Conservation (phyloP, 2,888 invertebrate genomes). For the Coleophora deauratella region DNA sequence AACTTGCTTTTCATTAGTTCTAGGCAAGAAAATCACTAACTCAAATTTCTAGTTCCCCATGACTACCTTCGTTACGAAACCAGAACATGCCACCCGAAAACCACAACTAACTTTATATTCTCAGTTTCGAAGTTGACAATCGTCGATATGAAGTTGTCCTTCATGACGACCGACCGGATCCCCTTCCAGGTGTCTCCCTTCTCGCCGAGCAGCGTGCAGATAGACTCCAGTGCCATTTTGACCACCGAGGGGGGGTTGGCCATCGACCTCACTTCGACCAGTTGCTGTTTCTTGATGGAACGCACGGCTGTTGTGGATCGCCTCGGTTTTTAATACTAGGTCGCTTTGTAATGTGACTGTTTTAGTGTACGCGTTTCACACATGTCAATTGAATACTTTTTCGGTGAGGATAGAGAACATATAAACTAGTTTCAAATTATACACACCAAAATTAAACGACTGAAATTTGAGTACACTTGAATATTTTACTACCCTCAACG, state of each 20-base stretch:
- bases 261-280: constrained; percentile 96
- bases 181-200: constrained; percentile 95
- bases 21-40: no score
- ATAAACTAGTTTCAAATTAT: no score
- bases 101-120: constrained; percentile 87
- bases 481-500: no score
- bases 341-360: constrained; percentile 26
- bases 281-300: constrained; percentile 96
- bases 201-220: constrained; percentile 94
- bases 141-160: constrained; percentile 95
- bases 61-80: no score
- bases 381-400: no score
- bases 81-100: neutral
- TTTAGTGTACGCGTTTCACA: no score
- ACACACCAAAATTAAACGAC: no score
- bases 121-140: constrained; percentile 97
- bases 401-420: no score
- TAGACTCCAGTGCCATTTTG: constrained; percentile 94
- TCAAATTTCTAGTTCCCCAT: no score
- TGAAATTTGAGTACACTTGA: no score
- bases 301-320: constrained; percentile 82
- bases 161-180: constrained; percentile 91
- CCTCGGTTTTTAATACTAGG: constrained; percentile 34
- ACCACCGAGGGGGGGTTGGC: constrained; percentile 94
- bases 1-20: no score